Evolutionary conservation across 2,888 invertebrate species (phyloP), one percentile per base, ranked within the genome.

Genomic region (Catonia carolina): DNA sequence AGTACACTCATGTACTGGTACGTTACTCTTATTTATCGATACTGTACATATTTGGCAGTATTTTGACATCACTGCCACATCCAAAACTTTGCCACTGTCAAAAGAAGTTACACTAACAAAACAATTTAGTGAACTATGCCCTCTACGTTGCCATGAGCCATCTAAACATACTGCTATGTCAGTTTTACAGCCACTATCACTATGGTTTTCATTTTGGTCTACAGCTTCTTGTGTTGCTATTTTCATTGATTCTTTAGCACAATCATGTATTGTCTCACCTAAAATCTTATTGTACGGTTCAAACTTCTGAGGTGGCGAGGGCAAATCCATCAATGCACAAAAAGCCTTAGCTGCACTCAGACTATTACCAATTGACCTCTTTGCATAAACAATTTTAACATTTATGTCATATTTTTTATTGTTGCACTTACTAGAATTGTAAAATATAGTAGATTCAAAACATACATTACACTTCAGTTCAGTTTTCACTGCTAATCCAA

Each of bases 341-440:
- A 51, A 18, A 15, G 15, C 39, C 12, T 51, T 41, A 2, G 15
- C 53, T 8, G 53, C 53, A 7, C 18, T 41, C 18, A 53, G 27
- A 15, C 41, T 41, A 15, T 31, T 41, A 17, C 53, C 53, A n/a
- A 53, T 53, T 10, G 15, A 15, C 27, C 53, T 53, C 27, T 39
- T 22, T 17, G 41, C 53, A 53, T 39, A 41, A 18, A 27, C 41
- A 53, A 53, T 41, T 41, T 41, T 53, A n/a, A 53, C 23, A 36
- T 53, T 53, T 39, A 53, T 53, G 5, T 53, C 53, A 41, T 53
- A 53, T 39, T 53, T 53, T n/a, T 36, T 36, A 23, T 14, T 2
- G n/a, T 8, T 20, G 10, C 36, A 17, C 17, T 18, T 39, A 27
- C 10, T 37, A 10, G 15, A 27, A 27, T 18, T 53, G 17, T 27